phyloP scores from a whole-genome alignment of 2,888 invertebrate species.

The Euzetes globulus region DNA sequence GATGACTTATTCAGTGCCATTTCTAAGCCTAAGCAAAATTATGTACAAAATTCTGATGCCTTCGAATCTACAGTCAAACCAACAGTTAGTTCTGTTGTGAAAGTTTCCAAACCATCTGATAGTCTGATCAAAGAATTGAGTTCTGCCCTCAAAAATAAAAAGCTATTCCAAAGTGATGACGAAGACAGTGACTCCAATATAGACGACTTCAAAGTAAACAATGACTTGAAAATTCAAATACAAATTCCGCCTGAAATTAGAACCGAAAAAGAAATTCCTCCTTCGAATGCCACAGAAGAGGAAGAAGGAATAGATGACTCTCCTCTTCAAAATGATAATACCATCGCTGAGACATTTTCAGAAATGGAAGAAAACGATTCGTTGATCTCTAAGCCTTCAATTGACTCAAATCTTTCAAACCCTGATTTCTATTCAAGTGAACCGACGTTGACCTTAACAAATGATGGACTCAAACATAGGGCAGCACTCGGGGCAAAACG shows the following conservation, averaged over 20 bases:
- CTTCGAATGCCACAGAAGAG: too few species aligned
- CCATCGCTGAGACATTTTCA: too few species aligned
- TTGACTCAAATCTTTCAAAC: background rate
- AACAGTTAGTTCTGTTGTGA: background rate
- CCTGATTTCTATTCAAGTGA: background rate
- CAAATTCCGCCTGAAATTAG: too few species aligned
- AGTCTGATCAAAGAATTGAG: conserved; percentile 13
- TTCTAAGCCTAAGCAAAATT: background rate
- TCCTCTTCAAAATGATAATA: too few species aligned
- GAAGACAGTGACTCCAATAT: background rate
- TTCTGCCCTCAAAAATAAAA: conserved; percentile 9
- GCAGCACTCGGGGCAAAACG: conserved; percentile 5
- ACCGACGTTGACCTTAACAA: background rate
- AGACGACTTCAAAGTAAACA: background rate
- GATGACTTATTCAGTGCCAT: conserved; percentile 26
- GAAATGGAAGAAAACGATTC: background rate
- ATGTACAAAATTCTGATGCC: background rate
- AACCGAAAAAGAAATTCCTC: too few species aligned
- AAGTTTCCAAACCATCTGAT: background rate
- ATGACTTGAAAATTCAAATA: background rate
- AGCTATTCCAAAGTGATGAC: background rate
- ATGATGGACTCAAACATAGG: conserved; percentile 3
- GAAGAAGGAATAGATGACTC: too few species aligned
- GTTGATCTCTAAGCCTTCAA: background rate
- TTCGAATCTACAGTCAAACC: background rate